Evolutionary conservation across 2,888 invertebrate genomes (phyloP), one percentile per base, ranked within the genome.

Genomic region (Leptinotarsa haldemani): DNA sequence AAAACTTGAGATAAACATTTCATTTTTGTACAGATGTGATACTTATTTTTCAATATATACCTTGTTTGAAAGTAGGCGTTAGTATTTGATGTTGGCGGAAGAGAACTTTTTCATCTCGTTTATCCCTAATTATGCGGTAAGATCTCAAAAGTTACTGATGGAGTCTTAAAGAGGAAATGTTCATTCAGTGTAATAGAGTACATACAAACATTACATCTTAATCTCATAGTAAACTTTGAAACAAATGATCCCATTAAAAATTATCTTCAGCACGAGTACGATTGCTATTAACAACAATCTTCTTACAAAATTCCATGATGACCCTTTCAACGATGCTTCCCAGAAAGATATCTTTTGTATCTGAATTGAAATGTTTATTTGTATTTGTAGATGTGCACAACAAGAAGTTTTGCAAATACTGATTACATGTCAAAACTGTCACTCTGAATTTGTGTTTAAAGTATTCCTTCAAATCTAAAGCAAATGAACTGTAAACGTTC

Each of bases 171-270:
- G 74, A 82, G 81, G 81, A 82, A 81, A 77, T 75, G 74, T 71
- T 77, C 78, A 77, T 78, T 81, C 74, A 77, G 71, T 63, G 79
- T 78, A 81, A 81, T 81, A 79, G 77, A 77, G 78, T 78, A 77
- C 75, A 79, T 76, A 79, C 40, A 40, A 9, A 52, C 3, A 73
- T 72, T 52, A 50, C 63, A 69, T 73, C 73, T 73, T 66, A 58
- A 63, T 61, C 53, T 66, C 65, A 68, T 12, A 48, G 46, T 16
- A 47, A 65, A 67, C 53, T 46, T 67, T 64, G 64, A 66, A 74
- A 68, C 70, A 70, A 74, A 68, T 65, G 68, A 69, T 40, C 40
- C 40, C 12, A 40, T 40, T 74, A 64, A 63, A 67, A 67, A 69
- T 74, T 74, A 74, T 68, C 70, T 66, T 16, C 47, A 56, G 64